Base-by-base conservation (phyloP, 2,797 vertebrate genomes). In the Lagodon rhomboides region DNA sequence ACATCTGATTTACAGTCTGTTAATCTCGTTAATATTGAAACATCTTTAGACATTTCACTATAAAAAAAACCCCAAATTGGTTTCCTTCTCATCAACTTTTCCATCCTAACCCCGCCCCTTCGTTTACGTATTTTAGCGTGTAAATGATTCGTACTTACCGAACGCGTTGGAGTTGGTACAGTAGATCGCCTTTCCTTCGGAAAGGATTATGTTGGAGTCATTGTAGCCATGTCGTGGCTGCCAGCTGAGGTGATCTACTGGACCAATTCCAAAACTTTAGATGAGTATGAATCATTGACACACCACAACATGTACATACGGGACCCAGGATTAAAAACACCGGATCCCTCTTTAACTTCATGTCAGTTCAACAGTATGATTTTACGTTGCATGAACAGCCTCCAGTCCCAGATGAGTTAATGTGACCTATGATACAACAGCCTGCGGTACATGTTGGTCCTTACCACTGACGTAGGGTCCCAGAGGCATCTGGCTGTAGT, bases 401-500 rank as follows among this genome's bases (percentile, higher is more conserved):
- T 55, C 46, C 12, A 51, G 44, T 49, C 0, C 2, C 0, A 16
- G 30, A 3, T 55, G 65, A 49, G 56, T 27, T 22, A 56, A n/a
- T 51, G n/a, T 74, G 47, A 65, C n/a, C 10, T 63, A 12, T 38
- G 30, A 73, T 47, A 17, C 34, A 58, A 43, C 18, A 30, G 38
- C 10, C 30, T 22, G 41, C 16, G 30, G 34, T 53, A 61, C 61
- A 41, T 67, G 64, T 18, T 1, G 67, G 64, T 59, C 30, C 96
- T 94, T 94, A 99, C 98, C 97, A 0, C 98, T 98, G 94, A 99
- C 97, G 0, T 99, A 99, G 0, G 98, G 98, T 73, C 98, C 98
- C 76, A 99, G 95, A 75, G 98, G 98, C 98, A 99, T 99, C 96
- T 99, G 98, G 73, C 96, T 99, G 94, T 99, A 99, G 95, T 98